Evolutionary conservation across 2,888 invertebrate genomes (phyloP), one percentile per base, ranked within the genome.

Genomic region (Clanis bilineata): DNA sequence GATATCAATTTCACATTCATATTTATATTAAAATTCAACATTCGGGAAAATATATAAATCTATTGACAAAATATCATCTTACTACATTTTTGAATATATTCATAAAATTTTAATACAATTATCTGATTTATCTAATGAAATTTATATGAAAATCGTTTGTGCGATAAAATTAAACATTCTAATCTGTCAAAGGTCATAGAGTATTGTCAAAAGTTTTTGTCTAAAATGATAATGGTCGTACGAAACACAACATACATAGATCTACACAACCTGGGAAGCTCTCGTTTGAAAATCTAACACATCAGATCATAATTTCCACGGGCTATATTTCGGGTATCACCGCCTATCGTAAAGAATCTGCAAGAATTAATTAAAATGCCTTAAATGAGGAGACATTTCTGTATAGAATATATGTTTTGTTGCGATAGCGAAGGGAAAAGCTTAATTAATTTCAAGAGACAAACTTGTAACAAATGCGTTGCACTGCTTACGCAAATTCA

Each of bases 201-300:
- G 85, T 90, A 88, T 90, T 90, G 91, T 90, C 90, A 88, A 88
- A 76, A 74, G 72, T 72, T 74, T 74, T 79, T 76, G 82, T 85
- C 76, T 80, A 74, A 62, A 73, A 76, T 76, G 75, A 72, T 71
- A 77, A 74, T 78, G 77, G 79, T 82, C 82, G 68, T 76, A 76
- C 74, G 72, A 74, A 78, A 80, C 79, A 76, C 72, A 79, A 80
- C 74, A 79, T 71, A 80, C 74, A 79, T 71, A 74, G 76, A 78
- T 76, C 83, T 83, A 86, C 89, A 90, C 90, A 89, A 88, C 89
- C 88, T 81, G 79, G 79, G 84, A 90, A 89, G 90, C 90, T 90
- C 89, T 70, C 77, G 70, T 65, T 55, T 59, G 39, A 38, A 54
- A 9, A 25, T 43, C 22, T 54, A 28, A 25, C 23, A 44, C 18